A percentile compares a stretch with the other conserved stretches of the same genome.
These are phyloP conservation scores for Lordiphosa clarofinis DNA, from an alignment of 1,140 invertebrate species.

Conservation along the genomic window DNA sequence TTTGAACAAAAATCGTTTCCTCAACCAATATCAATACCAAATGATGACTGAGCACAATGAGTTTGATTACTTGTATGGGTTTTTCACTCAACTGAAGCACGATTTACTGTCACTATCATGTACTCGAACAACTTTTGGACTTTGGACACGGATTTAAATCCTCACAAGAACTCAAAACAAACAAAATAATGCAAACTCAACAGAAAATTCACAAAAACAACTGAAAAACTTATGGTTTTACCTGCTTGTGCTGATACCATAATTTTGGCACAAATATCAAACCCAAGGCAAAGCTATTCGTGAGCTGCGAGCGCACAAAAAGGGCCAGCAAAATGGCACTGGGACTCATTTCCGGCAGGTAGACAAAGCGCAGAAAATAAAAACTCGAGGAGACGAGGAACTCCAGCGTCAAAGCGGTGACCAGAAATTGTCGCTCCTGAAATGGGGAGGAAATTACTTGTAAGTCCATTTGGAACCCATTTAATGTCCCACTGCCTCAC, in stretches of 20 bases:
- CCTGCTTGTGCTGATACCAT: slow-evolving; percentile 87
- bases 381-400: slow-evolving; percentile 85
- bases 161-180: slow-evolving; percentile 17
- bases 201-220: slow-evolving; percentile 11
- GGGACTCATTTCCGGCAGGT: slow-evolving; percentile 84
- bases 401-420: slow-evolving; percentile 88
- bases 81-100: background rate
- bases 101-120: slow-evolving; percentile 1
- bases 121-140: no score
- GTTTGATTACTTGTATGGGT: no score
- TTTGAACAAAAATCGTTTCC: slow-evolving; percentile 73
- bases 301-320: slow-evolving; percentile 88
- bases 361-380: slow-evolving; percentile 84
- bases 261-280: slow-evolving; percentile 90
- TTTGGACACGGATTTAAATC: slow-evolving; percentile 12
- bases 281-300: slow-evolving; percentile 87
- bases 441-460: slow-evolving; percentile 1
- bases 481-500: slow-evolving; percentile 67
- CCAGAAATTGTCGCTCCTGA: slow-evolving; percentile 89
- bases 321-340: slow-evolving; percentile 85
- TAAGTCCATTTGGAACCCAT: slow-evolving; percentile 16
- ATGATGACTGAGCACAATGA: slow-evolving; percentile 23
- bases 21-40: slow-evolving; percentile 65
- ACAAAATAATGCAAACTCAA: slow-evolving; percentile 5
- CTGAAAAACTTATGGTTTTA: slow-evolving; percentile 45